These are phyloP conservation scores for Drosophila pseudotalamancana DNA, from an alignment of 2,888 invertebrate genomes.

Conservation along the genomic window DNA sequence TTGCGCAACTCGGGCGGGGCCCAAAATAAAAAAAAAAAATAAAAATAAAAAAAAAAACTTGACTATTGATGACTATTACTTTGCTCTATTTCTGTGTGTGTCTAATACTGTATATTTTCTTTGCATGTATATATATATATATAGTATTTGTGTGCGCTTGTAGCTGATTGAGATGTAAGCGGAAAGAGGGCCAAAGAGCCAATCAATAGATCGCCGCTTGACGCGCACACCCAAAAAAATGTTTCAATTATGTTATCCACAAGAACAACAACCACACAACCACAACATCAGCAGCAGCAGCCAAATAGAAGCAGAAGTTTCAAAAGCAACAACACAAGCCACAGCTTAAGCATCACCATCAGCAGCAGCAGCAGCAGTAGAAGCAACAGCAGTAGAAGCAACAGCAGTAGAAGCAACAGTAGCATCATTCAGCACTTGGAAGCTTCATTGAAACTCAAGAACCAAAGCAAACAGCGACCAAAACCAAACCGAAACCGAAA, in stretches of 20 bases:
- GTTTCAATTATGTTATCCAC: conserved; percentile 73
- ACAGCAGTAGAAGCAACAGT: background rate
- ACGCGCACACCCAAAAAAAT: conserved; percentile 59
- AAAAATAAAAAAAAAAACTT: background rate
- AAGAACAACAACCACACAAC: conserved; percentile 42
- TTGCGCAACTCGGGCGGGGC: background rate
- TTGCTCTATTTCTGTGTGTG: conserved; percentile 10
- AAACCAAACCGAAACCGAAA: conserved; percentile 63
- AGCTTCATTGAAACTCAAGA: conserved; percentile 48
- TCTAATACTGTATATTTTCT: background rate
- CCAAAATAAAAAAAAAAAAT: background rate
- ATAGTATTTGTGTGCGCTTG: background rate
- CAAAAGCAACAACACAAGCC: conserved; percentile 38
- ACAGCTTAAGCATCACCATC: conserved; percentile 32
- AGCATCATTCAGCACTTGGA: conserved; percentile 13
- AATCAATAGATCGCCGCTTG: conserved; percentile 57
- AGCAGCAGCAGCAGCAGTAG: background rate
- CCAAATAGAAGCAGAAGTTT: conserved; percentile 35
- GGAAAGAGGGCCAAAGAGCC: conserved; percentile 44
- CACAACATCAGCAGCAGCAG: conserved; percentile 33
- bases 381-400: background rate
- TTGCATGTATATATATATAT: too few relatives aligned
- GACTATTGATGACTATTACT: conserved; percentile 13
- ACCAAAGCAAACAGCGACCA: conserved; percentile 53
- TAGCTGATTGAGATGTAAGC: conserved; percentile 55